phyloP scores from a whole-genome alignment of 2,888 invertebrate species.

The Taphrorychus bicolor region DNA sequence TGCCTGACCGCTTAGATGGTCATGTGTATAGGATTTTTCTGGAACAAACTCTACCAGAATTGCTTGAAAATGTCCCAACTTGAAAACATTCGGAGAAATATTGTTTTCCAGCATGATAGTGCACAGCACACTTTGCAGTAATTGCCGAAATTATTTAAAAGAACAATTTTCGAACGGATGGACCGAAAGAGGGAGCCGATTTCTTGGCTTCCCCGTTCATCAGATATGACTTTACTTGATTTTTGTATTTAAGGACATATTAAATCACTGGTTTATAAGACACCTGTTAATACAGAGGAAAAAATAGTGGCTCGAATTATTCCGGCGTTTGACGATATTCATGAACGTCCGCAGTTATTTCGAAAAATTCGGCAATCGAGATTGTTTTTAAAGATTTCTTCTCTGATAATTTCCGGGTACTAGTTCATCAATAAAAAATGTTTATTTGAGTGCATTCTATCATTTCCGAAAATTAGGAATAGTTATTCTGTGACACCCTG shows the following conservation, averaged over 20 bases:
- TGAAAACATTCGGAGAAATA: neutral
- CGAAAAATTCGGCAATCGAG: neutral
- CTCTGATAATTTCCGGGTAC: neutral
- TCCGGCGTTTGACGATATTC: neutral
- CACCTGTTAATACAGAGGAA: neutral
- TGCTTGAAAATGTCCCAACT: no score
- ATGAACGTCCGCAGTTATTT: neutral
- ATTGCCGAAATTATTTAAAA: neutral
- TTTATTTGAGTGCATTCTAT: neutral
- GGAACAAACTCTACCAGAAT: no score
- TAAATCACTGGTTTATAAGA: slow-evolving; percentile 4
- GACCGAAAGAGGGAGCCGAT: no score
- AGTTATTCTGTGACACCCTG: neutral
- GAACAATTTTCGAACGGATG: neutral
- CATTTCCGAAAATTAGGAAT: neutral
- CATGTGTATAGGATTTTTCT: no score
- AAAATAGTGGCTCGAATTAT: neutral
- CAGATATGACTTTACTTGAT: neutral
- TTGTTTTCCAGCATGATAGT: neutral
- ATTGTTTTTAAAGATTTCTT: no score
- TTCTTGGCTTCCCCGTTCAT: no score
- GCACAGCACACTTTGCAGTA: neutral
- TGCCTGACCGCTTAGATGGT: no score
- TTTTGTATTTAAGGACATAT: neutral
- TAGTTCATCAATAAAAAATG: neutral